phyloP scores from a whole-genome alignment of 2,888 invertebrate genomes.

The Seira ritae region DNA sequence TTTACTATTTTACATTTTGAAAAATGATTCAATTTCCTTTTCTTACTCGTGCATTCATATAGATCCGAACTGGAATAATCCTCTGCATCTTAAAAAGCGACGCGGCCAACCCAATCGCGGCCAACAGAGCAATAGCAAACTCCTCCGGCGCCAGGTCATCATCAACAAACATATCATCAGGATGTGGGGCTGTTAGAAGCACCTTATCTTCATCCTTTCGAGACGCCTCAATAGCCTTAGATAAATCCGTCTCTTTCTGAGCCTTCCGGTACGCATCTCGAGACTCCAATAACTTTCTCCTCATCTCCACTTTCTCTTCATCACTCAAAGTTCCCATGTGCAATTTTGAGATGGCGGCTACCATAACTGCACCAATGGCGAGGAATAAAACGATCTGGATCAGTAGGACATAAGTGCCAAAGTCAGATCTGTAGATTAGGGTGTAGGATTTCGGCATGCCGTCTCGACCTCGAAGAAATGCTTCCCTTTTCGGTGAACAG shows the following conservation, averaged over 20 bases:
- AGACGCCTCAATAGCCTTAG: not conserved
- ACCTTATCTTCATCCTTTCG: not conserved
- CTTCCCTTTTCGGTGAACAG: constrained; percentile 13
- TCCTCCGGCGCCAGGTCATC: not conserved
- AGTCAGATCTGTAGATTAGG: constrained; percentile 63
- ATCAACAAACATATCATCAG: too few relatives aligned
- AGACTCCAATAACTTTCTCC: not conserved
- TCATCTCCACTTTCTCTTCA: not conserved
- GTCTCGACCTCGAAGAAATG: constrained; percentile 41
- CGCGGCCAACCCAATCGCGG: not conserved
- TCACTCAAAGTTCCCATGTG: not conserved
- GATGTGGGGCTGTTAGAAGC: not conserved
- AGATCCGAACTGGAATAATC: constrained; percentile 50
- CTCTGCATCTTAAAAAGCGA: constrained; percentile 26
- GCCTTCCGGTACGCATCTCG: not conserved
- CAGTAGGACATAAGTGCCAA: constrained; percentile 50
- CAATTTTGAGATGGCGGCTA: not conserved
- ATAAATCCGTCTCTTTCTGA: not conserved
- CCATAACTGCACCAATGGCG: not conserved
- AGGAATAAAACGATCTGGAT: constrained; percentile 41
- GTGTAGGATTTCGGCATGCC: constrained; percentile 61
- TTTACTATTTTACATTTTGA: not conserved
- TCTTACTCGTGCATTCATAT: constrained; percentile 20
- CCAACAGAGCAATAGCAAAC: not conserved
- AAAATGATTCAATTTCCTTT: not conserved